Conservation (phyloP, 2,888 invertebrate genomes). For the Lepidochitona cinerea region DNA sequence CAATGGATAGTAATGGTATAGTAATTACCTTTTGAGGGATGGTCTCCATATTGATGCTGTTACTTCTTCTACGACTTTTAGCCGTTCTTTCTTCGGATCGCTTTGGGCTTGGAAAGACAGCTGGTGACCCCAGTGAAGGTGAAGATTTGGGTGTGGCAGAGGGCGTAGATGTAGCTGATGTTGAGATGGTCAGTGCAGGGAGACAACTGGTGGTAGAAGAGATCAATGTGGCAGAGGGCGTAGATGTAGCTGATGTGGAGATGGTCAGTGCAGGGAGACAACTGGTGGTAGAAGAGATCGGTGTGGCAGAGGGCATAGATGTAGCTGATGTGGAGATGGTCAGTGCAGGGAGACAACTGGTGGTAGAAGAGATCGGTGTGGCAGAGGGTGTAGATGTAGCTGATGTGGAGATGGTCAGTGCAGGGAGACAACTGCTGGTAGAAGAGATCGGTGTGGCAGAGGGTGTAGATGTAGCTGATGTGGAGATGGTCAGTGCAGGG, state of each 20-base stretch:
- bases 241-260: background rate
- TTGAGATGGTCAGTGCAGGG: background rate
- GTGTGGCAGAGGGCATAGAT: background rate
- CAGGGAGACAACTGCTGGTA: background rate
- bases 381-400: slow-evolving; percentile 14
- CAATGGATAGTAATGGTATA: too few relatives aligned
- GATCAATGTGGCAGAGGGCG: background rate
- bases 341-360: background rate
- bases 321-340: background rate
- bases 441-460: background rate
- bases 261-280: background rate
- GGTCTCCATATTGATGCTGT: slow-evolving; percentile 19
- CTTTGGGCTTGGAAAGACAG: slow-evolving; percentile 26
- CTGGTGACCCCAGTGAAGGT: slow-evolving; percentile 26
- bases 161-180: slow-evolving; percentile 5
- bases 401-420: background rate
- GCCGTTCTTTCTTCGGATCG: slow-evolving; percentile 30
- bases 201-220: background rate
- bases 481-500: background rate
- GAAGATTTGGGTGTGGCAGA: slow-evolving; percentile 15
- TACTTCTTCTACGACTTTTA: slow-evolving; percentile 33
- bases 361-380: background rate
- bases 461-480: background rate
- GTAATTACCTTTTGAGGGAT: background rate
- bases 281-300: too few relatives aligned